Percentiles rank a stretch among this genome's conserved stretches.
phyloP scores from a whole-genome alignment of 2,888 invertebrate genomes.

The Crioceris asparagi region DNA sequence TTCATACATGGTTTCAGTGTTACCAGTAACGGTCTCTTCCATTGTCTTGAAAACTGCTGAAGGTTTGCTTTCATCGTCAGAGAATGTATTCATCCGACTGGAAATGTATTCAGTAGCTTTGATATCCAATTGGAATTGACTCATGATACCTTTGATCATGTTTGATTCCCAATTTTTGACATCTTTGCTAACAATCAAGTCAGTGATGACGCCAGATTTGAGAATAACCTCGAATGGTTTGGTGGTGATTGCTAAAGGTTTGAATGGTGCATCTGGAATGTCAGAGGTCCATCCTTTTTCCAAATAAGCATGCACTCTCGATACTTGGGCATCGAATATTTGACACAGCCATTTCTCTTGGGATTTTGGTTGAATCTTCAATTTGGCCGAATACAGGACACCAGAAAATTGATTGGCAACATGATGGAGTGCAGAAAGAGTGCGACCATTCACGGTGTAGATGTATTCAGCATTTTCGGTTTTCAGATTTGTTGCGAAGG shows the following conservation, averaged over 20 bases:
- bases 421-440: conserved; percentile 48
- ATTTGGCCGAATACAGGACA: conserved; percentile 43
- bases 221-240: conserved; percentile 51
- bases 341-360: conserved; percentile 38
- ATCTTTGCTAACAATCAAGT: conserved; percentile 45
- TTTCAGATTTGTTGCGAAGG: conserved; percentile 34
- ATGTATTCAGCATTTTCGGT: conserved; percentile 50
- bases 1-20: conserved; percentile 58
- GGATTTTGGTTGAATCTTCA: conserved; percentile 44
- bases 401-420: conserved; percentile 45
- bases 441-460: conserved; percentile 45
- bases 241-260: conserved; percentile 43
- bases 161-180: conserved; percentile 55
- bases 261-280: conserved; percentile 35
- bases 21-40: conserved; percentile 61
- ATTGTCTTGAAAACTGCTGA: conserved; percentile 55
- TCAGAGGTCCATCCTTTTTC: conserved; percentile 39
- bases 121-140: conserved; percentile 58
- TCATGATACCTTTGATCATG: conserved; percentile 55
- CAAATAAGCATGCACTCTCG: conserved; percentile 41
- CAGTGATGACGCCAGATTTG: conserved; percentile 49
- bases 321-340: conserved; percentile 43
- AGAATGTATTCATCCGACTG: conserved; percentile 35
- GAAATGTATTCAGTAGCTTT: conserved; percentile 42
- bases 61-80: conserved; percentile 20